Conservation (phyloP, 2,888 invertebrate species). For the Osmoderma eremita region DNA sequence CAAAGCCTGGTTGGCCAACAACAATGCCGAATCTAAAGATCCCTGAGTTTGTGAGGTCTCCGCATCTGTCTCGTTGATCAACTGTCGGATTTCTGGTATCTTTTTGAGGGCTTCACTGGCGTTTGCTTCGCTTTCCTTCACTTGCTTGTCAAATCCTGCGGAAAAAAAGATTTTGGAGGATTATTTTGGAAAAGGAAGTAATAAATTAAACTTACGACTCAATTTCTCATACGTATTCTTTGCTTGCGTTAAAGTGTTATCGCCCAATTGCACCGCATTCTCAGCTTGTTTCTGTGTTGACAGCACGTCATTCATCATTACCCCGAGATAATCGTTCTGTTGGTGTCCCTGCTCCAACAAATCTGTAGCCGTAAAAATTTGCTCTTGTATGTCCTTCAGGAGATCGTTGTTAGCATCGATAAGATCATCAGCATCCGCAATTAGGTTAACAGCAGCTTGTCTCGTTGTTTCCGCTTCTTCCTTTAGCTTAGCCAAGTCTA, state of each 20-base stretch:
- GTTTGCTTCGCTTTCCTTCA: conserved; percentile 82
- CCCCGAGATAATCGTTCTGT: conserved; percentile 83
- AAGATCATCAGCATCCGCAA: conserved; percentile 67
- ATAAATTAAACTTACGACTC: conserved; percentile 66
- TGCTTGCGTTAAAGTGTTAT: conserved; percentile 82
- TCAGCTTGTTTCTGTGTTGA: conserved; percentile 79
- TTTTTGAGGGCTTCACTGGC: conserved; percentile 81
- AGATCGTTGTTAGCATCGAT: conserved; percentile 69
- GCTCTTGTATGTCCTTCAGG: conserved; percentile 72
- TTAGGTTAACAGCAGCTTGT: conserved; percentile 72
- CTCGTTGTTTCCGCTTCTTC: conserved; percentile 75
- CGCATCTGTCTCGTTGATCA: conserved; percentile 76
- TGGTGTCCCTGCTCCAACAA: conserved; percentile 72
- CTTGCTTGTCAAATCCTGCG: conserved; percentile 88
- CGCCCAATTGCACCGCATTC: conserved; percentile 85
- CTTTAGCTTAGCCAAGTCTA: conserved; percentile 77
- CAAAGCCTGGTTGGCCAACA: conserved; percentile 78
- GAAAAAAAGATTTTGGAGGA: conserved; percentile 46
- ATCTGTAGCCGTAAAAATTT: conserved; percentile 72
- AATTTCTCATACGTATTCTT: conserved; percentile 81
- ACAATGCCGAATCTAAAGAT: conserved; percentile 79
- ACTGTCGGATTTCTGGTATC: conserved; percentile 78
- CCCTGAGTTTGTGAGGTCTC: conserved; percentile 77
- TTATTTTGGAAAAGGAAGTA: not conserved
- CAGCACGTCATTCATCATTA: conserved; percentile 82